These are phyloP conservation scores for Lepidurus packardi DNA, from an alignment of 1,140 invertebrate genomes.

Conservation along the genomic window DNA sequence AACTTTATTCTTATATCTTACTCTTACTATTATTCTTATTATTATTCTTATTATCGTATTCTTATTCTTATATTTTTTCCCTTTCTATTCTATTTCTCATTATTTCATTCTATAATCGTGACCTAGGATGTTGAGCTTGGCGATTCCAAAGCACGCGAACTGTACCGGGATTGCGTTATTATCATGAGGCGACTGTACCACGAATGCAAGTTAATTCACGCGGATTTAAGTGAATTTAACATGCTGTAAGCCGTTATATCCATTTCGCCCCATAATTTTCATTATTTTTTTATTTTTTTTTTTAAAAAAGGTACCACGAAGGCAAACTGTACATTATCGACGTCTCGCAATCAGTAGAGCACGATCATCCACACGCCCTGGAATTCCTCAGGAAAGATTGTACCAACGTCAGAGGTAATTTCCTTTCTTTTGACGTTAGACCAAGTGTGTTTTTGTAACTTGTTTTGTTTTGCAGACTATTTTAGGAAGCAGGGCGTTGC, in stretches of 20 bases:
- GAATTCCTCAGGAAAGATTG: conserved; percentile 94
- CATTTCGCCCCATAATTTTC: conserved; percentile 33
- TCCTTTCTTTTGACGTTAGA: not conserved
- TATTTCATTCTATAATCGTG: not conserved
- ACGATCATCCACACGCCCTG: conserved; percentile 91
- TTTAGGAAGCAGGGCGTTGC: conserved; percentile 83
- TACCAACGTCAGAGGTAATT: conserved; percentile 71
- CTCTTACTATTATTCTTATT: no score
- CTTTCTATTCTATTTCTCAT: not conserved
- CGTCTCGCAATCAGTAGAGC: conserved; percentile 96
- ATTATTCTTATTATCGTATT: no score
- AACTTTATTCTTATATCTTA: not conserved
- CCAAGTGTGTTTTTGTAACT: not conserved
- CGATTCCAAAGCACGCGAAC: conserved; percentile 48
- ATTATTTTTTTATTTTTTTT: conserved; percentile 25
- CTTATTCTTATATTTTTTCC: not conserved
- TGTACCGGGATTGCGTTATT: conserved; percentile 84
- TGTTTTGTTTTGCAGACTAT: conserved; percentile 59
- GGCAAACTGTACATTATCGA: conserved; percentile 86
- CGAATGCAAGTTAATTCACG: conserved; percentile 88
- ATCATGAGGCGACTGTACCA: conserved; percentile 92
- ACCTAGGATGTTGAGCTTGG: conserved; percentile 45
- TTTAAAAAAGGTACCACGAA: conserved; percentile 57
- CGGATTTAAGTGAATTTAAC: conserved; percentile 96
- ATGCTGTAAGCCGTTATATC: conserved; percentile 55